Base-by-base conservation (phyloP, 2,113 vertebrate genomes). In the Dendrocopos noguchii region DNA sequence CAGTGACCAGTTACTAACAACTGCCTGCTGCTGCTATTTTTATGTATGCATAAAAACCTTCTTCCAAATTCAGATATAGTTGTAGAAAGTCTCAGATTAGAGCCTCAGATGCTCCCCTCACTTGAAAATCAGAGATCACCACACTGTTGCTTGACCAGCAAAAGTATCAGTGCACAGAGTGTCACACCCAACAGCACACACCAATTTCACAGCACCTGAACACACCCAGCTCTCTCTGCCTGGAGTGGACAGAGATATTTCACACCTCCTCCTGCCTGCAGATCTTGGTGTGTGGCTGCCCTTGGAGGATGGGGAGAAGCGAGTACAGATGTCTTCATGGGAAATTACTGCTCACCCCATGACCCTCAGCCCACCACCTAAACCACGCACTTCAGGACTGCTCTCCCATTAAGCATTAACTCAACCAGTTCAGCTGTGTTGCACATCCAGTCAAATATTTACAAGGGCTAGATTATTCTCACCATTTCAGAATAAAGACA, bases 361-460 rank as follows among this genome's bases (percentile, higher is more conserved):
- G 83, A 88, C 65, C 65, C 80, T 91, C 36, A 3, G 77, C 46
- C 75, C 27, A 14, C 28, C 46, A 64, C 53, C 19, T 2, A 92
- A 77, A 55, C 33, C n/a, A 11, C 0, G 55, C 59, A 42, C 53
- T 74, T 70, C 76, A 67, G 72, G 71, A 80, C 57, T 2, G 6
- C 76, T 85, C 56, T 88, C 82, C 36, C 78, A 82, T 95, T 88
- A 95, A 87, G 92, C 74, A 95, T 93, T 96, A 96, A 95, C 91
- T 77, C 76, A 63, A 53, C 55, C 78, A 21, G 81, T 36, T 89
- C 87, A 73, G 80, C 80, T 61, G 66, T 28, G 85, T 61, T 88
- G 88, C 89, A 2, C 31, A 91, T 80, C 83, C 56, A 1, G 91
- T 73, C 88, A 95, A 95, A 91, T 91, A 95, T 96, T 96, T 87